Base-by-base conservation (phyloP, 2,888 invertebrate species). In the Polyommatus icarus region DNA sequence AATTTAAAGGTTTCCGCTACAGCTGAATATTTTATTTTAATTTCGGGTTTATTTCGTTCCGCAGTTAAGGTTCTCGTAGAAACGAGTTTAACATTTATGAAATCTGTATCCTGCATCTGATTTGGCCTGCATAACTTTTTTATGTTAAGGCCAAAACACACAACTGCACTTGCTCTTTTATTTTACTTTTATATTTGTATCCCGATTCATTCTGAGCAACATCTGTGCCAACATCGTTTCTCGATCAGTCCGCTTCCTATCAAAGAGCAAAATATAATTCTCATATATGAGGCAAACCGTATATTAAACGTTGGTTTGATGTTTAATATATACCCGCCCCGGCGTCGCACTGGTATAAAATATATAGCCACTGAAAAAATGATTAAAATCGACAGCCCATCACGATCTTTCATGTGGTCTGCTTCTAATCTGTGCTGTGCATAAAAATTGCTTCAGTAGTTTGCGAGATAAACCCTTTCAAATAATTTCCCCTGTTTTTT, bases 1-100 rank as follows among this genome's bases (percentile, higher is more conserved):
- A 61, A 61, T 61, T 24, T 61, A 61, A 61, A 61, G 61, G 24
- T 61, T 61, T 61, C 61, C 24, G 61, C 61, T 61, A 61, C 24
- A 61, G 10, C 4, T 61, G 61, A 61, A 61, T 61, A 24, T 61
- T 61, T 61, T 61, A 61, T 61, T 61, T 61, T 61, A 12, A 61
- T 61, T 24, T 61, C 61, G 61, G 8, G 20, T 61, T 61, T 61
- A 20, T 24, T 24, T 24, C 24, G 61, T 24, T 61, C 24, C 61
- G 61, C 24, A 61, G 61, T 61, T 61, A 61, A 61, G 24, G 24
- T 61, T 24, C 20, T 61, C 24, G 61, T 61, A 61, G 61, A 61
- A 61, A 61, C 61, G 24, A 61, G 20, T 61, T 61, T 10, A 61
- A 61, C 61, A 61, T 61, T 61, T 61, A 61, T 24, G 24, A 24